Conservation (phyloP, 2,797 vertebrate species). For the Mallotus villosus region DNA sequence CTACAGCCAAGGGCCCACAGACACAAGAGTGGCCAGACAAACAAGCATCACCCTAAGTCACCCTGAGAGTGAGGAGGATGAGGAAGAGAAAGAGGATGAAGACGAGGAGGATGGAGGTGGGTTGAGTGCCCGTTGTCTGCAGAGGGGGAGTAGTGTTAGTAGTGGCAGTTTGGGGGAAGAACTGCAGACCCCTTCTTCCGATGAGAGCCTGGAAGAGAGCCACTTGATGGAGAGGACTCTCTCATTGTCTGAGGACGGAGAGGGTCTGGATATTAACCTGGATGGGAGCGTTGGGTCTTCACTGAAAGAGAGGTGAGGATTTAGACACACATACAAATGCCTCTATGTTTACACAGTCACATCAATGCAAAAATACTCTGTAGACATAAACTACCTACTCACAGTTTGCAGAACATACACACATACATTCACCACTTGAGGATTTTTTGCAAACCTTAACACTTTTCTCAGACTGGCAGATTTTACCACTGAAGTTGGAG, state of each 20-base stretch:
- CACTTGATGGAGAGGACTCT: slow-evolving; percentile 56
- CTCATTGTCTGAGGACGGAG: slow-evolving; percentile 70
- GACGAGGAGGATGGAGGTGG: slow-evolving; percentile 37
- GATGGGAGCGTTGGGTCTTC: slow-evolving; percentile 65
- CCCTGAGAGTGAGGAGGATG: slow-evolving; percentile 40
- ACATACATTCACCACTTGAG: neutral
- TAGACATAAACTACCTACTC: neutral
- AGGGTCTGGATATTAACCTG: slow-evolving; percentile 74
- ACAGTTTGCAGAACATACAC: neutral
- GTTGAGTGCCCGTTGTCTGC: slow-evolving; percentile 30
- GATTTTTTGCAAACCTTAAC: neutral
- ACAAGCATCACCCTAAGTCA: slow-evolving; percentile 61
- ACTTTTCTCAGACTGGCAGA: slow-evolving; percentile 62
- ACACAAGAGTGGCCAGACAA: slow-evolving; percentile 29
- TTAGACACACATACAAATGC: slow-evolving; percentile 3
- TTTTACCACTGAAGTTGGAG: slow-evolving; percentile 44
- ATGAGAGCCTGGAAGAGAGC: slow-evolving; percentile 51
- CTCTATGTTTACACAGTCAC: neutral
- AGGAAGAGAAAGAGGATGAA: slow-evolving; percentile 8
- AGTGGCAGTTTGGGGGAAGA: slow-evolving; percentile 64
- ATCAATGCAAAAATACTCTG: too few species aligned
- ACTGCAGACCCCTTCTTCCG: slow-evolving; percentile 48
- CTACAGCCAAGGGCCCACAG: slow-evolving; percentile 47
- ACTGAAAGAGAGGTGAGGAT: slow-evolving; percentile 67
- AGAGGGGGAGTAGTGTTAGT: slow-evolving; percentile 34